Evolutionary conservation across 1,140 invertebrate species (phyloP).

Genomic region (Bilobella aurantiaca): DNA sequence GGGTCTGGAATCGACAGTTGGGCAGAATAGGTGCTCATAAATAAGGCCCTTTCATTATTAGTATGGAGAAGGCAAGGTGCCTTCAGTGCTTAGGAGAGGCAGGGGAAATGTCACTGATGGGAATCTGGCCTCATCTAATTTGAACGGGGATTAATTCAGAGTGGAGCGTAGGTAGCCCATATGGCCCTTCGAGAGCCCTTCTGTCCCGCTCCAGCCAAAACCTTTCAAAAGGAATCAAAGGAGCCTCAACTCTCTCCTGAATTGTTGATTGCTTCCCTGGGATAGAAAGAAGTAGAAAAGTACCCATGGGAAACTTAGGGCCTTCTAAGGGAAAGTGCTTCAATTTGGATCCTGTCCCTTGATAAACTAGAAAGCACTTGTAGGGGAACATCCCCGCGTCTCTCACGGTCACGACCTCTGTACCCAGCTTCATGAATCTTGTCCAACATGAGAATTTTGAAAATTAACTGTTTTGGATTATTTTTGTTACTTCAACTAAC

Average conservation of each 20-base stretch:
- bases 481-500: too few relatives aligned
- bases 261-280: too few relatives aligned
- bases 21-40: slow-evolving; percentile 22
- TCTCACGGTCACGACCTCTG: too few relatives aligned
- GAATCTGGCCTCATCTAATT: neutral
- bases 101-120: neutral
- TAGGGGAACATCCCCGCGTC: too few relatives aligned
- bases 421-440: too few relatives aligned
- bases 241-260: neutral
- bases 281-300: too few relatives aligned
- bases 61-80: neutral
- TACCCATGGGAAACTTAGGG: too few relatives aligned
- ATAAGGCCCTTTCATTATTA: slow-evolving; percentile 4
- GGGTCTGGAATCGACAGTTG: slow-evolving; percentile 21
- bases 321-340: too few relatives aligned
- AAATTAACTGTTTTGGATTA: too few relatives aligned
- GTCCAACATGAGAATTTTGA: too few relatives aligned
- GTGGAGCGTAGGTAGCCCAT: neutral
- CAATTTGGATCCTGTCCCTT: too few relatives aligned
- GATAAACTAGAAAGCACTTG: too few relatives aligned
- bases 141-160: neutral
- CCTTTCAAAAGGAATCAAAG: neutral
- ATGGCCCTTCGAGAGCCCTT: neutral
- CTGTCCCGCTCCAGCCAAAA: neutral
- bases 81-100: neutral